phyloP scores from a whole-genome alignment of 1,140 invertebrate genomes.

The Pollicipes pollicipes region DNA sequence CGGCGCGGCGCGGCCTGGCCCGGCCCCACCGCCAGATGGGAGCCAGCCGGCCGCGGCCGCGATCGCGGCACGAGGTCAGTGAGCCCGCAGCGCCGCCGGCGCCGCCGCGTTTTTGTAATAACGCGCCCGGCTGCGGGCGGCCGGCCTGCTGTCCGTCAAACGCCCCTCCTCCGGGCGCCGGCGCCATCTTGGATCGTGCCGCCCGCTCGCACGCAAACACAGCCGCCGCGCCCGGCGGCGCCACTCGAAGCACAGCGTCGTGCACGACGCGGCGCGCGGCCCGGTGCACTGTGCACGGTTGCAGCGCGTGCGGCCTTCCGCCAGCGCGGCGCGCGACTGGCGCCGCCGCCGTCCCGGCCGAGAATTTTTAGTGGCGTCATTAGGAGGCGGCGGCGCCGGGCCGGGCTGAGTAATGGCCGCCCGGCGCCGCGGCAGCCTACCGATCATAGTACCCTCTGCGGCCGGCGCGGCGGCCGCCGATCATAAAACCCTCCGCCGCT shows the following conservation, averaged over 20 bases:
- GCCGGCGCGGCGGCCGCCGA: too few relatives aligned
- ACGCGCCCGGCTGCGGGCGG: background rate
- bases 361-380: background rate
- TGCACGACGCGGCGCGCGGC: too few relatives aligned
- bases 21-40: background rate
- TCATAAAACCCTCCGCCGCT: background rate
- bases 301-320: background rate
- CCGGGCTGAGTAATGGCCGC: background rate
- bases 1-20: too few relatives aligned
- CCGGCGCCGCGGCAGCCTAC: too few relatives aligned
- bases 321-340: background rate
- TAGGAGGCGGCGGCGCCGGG: background rate
- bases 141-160: background rate
- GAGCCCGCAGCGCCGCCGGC: background rate
- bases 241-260: too few relatives aligned
- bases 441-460: too few relatives aligned
- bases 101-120: constrained; percentile 1
- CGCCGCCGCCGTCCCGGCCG: too few relatives aligned
- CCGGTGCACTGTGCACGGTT: background rate
- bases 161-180: background rate
- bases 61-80: background rate
- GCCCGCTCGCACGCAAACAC: background rate
- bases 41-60: background rate
- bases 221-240: too few relatives aligned
- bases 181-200: background rate